Evolutionary conservation across 2,113 vertebrate species (phyloP).

Genomic region (Clarias macrocephalus): DNA sequence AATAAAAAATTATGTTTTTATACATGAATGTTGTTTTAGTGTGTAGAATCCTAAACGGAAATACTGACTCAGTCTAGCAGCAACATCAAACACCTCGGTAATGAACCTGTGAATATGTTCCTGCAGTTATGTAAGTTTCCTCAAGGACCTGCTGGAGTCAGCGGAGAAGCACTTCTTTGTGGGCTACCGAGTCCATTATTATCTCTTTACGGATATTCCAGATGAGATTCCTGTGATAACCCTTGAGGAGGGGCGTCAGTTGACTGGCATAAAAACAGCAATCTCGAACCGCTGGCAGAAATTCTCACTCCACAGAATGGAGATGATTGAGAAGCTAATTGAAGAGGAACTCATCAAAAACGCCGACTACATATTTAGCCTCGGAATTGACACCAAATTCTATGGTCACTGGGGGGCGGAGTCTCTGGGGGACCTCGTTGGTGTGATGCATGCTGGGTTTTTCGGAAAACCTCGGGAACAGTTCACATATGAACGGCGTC

Average conservation of each 20-base stretch:
- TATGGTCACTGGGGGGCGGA: slow-evolving; percentile 7
- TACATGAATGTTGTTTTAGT: too few relatives aligned
- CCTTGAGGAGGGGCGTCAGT: neutral
- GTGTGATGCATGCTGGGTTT: neutral
- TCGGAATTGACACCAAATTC: neutral
- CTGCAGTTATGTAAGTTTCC: neutral
- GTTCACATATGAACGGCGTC: too few relatives aligned
- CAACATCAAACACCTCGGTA: too few relatives aligned
- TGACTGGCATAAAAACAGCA: neutral
- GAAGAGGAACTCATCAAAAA: neutral
- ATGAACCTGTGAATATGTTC: neutral
- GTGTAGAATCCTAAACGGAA: too few relatives aligned
- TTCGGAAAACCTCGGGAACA: too few relatives aligned
- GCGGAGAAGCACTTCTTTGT: neutral
- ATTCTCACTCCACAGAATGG: neutral
- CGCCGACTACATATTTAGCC: neutral
- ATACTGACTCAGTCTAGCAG: too few relatives aligned
- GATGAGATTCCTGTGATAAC: neutral
- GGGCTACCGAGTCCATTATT: slow-evolving; percentile 3
- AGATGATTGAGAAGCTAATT: neutral
- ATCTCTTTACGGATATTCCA: neutral
- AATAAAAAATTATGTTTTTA: too few relatives aligned
- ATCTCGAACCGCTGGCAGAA: neutral
- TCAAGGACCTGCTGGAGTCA: neutral
- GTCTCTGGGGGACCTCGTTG: neutral